Evolutionary conservation across 2,888 invertebrate species (phyloP).

Genomic region (Ceriagrion tenellum): DNA sequence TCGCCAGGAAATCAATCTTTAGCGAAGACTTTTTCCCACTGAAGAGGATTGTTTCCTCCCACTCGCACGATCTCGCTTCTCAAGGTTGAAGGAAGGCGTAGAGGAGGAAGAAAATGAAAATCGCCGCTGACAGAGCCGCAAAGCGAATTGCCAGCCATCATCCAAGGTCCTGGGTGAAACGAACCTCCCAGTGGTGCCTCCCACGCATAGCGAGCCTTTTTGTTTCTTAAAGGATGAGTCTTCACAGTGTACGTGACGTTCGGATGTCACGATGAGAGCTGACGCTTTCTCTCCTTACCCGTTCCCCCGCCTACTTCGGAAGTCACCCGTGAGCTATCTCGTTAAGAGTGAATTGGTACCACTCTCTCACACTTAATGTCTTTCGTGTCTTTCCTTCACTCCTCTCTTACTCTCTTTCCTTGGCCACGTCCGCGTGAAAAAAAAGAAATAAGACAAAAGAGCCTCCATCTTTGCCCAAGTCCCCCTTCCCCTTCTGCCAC

Average conservation of each 20-base stretch:
- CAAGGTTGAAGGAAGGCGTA: not conserved
- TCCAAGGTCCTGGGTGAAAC: not conserved
- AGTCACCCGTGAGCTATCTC: constrained; percentile 36
- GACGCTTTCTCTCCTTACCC: not conserved
- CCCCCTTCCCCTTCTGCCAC: not conserved
- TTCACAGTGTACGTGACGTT: not conserved
- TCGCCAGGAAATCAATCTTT: not conserved
- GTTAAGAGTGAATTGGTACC: not conserved
- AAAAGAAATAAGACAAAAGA: too few relatives aligned
- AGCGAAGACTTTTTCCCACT: not conserved
- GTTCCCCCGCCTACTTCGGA: not conserved
- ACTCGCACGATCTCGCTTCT: not conserved
- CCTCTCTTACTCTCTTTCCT: not conserved
- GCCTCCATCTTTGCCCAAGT: not conserved
- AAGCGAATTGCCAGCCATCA: not conserved
- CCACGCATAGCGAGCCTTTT: not conserved
- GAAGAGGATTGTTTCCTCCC: constrained; percentile 26
- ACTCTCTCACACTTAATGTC: not conserved
- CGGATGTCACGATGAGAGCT: constrained; percentile 10
- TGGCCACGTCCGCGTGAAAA: not conserved
- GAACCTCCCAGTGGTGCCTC: not conserved
- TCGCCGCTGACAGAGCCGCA: not conserved
- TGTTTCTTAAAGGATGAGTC: not conserved
- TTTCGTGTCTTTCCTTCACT: not conserved
- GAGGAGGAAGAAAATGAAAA: not conserved